These are phyloP conservation scores for Thymelicus lineola DNA, from an alignment of 2,888 invertebrate species.

Conservation along the genomic window DNA sequence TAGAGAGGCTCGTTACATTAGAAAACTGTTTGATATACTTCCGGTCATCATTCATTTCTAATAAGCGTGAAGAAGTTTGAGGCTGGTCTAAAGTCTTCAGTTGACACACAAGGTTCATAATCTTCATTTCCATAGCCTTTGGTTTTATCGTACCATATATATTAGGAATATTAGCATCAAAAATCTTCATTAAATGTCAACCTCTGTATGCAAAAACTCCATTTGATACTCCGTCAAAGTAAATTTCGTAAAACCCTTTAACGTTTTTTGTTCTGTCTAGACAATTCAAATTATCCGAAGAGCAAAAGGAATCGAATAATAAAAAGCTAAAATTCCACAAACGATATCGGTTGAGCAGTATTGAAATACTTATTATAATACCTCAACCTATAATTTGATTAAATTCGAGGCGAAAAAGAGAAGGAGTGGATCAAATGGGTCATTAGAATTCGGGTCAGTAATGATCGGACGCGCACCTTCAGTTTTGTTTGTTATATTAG, in stretches of 20 bases:
- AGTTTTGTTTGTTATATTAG: constrained; percentile 77
- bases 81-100: constrained; percentile 36
- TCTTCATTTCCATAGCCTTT: neutral
- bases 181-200: neutral
- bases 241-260: constrained; percentile 47
- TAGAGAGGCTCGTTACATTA: constrained; percentile 72
- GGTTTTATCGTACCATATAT: neutral
- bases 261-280: constrained; percentile 72
- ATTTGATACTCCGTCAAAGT: neutral
- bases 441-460: constrained; percentile 82
- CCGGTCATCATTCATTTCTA: constrained; percentile 66
- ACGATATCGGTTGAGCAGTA: constrained; percentile 76
- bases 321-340: constrained; percentile 81
- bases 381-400: constrained; percentile 84
- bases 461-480: constrained; percentile 73
- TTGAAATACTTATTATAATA: constrained; percentile 81
- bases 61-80: constrained; percentile 55
- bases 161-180: neutral
- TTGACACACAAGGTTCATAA: neutral
- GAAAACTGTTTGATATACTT: constrained; percentile 70
- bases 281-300: constrained; percentile 75
- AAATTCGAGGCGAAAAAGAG: constrained; percentile 79
- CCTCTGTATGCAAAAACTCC: neutral
- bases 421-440: constrained; percentile 76
- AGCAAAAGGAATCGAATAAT: constrained; percentile 76